Conservation (phyloP, 2,797 vertebrate species). For the Sandelia bainsii region DNA sequence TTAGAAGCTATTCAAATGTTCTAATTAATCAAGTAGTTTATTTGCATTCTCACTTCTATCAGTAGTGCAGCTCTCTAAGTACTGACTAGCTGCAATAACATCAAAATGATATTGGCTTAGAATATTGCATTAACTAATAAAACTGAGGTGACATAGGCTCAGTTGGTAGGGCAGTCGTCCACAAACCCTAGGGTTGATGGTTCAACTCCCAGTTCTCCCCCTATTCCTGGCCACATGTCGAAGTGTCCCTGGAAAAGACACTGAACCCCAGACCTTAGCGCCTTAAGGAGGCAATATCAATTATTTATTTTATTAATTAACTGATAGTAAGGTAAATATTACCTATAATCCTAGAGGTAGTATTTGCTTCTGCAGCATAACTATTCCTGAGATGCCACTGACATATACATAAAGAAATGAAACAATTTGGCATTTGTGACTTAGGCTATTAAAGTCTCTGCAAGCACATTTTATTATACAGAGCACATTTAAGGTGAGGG, state of each 20-base stretch:
- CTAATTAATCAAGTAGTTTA: background rate
- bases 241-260: too few relatives aligned
- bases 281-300: too few relatives aligned
- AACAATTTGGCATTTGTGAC: background rate
- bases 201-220: too few relatives aligned
- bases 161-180: background rate
- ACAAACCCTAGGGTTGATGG: too few relatives aligned
- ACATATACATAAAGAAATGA: conserved; percentile 24
- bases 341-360: conserved; percentile 18
- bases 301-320: too few relatives aligned
- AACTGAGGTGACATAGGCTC: background rate
- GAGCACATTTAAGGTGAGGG: background rate
- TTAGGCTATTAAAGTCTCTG: background rate
- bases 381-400: background rate
- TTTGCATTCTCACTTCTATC: conserved; percentile 8
- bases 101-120: background rate
- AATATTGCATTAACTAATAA: conserved; percentile 6
- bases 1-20: background rate
- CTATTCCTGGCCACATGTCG: too few relatives aligned
- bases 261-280: too few relatives aligned
- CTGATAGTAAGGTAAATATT: too few relatives aligned
- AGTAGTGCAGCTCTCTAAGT: background rate
- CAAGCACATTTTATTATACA: background rate
- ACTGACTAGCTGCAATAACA: background rate
- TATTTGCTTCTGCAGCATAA: conserved; percentile 29